Percentiles rank a stretch among this genome's conserved stretches.
Evolutionary conservation across 2,113 vertebrate genomes (phyloP).

Genomic region (Donacobius atricapilla): DNA sequence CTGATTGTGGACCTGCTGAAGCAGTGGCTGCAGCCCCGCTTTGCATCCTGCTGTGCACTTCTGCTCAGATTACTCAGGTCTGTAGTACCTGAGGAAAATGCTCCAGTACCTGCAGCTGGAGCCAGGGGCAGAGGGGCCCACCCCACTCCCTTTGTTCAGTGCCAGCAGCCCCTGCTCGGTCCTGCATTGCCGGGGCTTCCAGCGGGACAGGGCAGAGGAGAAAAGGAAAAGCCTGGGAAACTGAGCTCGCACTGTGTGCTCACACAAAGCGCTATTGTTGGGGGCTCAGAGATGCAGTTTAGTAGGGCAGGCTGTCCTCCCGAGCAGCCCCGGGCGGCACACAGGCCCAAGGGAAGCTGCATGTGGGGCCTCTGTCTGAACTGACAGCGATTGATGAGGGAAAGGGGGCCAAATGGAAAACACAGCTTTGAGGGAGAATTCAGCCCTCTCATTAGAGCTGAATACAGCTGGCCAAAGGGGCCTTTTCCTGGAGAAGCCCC

Average conservation of each 20-base stretch:
- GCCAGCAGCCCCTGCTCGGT: not conserved
- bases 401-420: constrained; percentile 58
- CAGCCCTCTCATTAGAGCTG: constrained; percentile 51
- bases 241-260: constrained; percentile 76
- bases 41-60: not conserved
- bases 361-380: constrained; percentile 56
- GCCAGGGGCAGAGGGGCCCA: not conserved
- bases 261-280: constrained; percentile 85
- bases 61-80: not conserved
- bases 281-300: constrained; percentile 65
- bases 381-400: constrained; percentile 73
- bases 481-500: constrained; percentile 28
- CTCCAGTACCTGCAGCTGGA: not conserved
- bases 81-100: not conserved
- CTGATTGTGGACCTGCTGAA: not conserved
- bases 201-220: constrained; percentile 23
- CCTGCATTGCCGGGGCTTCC: constrained; percentile 66
- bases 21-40: not conserved
- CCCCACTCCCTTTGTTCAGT: constrained; percentile 38
- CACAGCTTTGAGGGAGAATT: constrained; percentile 33
- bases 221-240: constrained; percentile 79
- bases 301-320: constrained; percentile 68
- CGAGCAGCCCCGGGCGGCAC: constrained; percentile 43
- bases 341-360: constrained; percentile 42
- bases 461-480: constrained; percentile 47